Base-by-base conservation (phyloP, 2,888 invertebrate genomes). In the Scaptodrosophila latifasciaeformis region DNA sequence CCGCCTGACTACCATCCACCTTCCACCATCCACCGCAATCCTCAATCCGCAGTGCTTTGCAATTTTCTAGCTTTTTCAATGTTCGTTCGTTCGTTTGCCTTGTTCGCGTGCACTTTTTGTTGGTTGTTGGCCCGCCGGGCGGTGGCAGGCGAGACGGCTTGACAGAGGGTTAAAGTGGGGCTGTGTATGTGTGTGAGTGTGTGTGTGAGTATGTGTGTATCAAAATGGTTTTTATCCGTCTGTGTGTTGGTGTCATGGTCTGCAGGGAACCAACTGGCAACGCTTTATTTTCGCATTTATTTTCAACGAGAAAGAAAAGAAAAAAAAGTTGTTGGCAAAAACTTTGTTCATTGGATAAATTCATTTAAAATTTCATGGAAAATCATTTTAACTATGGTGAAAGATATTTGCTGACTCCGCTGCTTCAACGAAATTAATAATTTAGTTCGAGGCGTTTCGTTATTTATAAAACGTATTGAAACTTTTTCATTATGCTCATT, bases 311-410 rank as follows among this genome's bases (percentile, higher is more conserved):
- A n/a, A n/a, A n/a, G n/a, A n/a, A n/a, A n/a, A n/a, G n/a, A n/a
- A n/a, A n/a, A n/a, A n/a, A n/a, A n/a, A n/a, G n/a, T 49, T 34
- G 34, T 13, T 21, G 17, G 60, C 56, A 54, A 57, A 44, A 62
- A 62, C 60, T 65, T 65, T 74, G 54, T 59, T 30, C 54, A 50
- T 54, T 47, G 52, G 43, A 50, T 70, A 70, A 74, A 59, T 71
- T 62, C 70, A 76, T 71, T 72, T 72, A 65, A 72, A 72, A 72
- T 72, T 72, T 68, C 72, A 79, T 76, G 72, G 72, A 72, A 72
- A 72, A 72, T 72, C 69, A 69, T 72, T 72, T 72, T 72, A 72
- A 72, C 79, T 72, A 72, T 72, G 79, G 76, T 79, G 69, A n/a
- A n/a, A n/a, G n/a, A n/a, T n/a, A n/a, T n/a, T n/a, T n/a, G n/a